These are phyloP conservation scores for Mionectes olivaceus DNA, from an alignment of 2,797 vertebrate species.

Conservation along the genomic window DNA sequence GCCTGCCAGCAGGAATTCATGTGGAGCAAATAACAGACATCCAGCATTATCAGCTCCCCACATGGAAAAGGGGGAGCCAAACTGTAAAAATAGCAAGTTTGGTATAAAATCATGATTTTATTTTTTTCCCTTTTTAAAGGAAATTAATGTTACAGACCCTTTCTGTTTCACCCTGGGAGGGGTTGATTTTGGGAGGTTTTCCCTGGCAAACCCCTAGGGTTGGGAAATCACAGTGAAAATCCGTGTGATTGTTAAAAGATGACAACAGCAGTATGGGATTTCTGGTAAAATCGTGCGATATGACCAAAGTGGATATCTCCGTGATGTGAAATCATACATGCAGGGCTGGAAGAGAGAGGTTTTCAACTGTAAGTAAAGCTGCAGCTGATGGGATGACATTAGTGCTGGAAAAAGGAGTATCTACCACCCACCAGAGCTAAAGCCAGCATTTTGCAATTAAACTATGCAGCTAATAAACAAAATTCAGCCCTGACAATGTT, in stretches of 20 bases:
- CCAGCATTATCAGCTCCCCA: background rate
- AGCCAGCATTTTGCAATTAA: background rate
- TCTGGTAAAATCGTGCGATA: background rate
- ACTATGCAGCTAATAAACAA: background rate
- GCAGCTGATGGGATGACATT: background rate
- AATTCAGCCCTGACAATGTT: background rate
- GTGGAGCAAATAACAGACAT: background rate
- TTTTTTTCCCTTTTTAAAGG: background rate
- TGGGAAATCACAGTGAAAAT: background rate
- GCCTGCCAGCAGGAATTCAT: background rate
- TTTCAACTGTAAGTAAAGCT: background rate
- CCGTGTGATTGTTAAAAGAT: background rate
- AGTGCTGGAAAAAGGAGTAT: background rate
- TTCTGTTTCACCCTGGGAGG: background rate
- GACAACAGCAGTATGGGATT: background rate
- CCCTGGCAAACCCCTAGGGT: background rate
- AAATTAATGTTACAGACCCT: background rate
- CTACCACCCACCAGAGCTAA: background rate
- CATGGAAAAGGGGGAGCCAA: background rate
- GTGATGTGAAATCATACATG: background rate
- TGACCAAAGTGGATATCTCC: background rate
- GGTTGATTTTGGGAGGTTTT: background rate
- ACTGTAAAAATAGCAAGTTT: background rate
- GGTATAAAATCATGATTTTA: background rate
- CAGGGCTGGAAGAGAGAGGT: background rate